Evolutionary conservation across 2,888 invertebrate genomes (phyloP).

Genomic region (Nebria salina): DNA sequence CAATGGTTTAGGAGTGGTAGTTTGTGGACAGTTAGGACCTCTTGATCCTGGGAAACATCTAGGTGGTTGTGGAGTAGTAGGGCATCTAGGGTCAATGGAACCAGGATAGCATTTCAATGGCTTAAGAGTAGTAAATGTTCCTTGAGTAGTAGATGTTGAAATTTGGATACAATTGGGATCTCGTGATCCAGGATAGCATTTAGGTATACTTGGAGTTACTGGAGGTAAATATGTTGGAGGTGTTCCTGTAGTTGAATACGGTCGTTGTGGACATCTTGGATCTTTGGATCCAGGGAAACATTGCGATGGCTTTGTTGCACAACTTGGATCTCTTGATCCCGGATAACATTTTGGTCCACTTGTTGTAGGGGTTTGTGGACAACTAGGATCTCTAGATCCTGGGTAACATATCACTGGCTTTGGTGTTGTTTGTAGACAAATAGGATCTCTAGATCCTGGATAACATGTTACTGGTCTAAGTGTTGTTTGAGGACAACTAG

Average conservation of each 20-base stretch:
- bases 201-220: constrained; percentile 10
- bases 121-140: constrained; percentile 47
- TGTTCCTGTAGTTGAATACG: constrained; percentile 48
- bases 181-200: constrained; percentile 14
- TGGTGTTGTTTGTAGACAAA: constrained; percentile 49
- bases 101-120: constrained; percentile 58
- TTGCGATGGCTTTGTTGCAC: constrained; percentile 46
- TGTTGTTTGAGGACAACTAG: constrained; percentile 52
- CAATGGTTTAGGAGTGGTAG: no score
- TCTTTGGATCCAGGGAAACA: constrained; percentile 46
- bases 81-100: constrained; percentile 54
- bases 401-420: constrained; percentile 51
- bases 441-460: constrained; percentile 55
- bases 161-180: constrained; percentile 50
- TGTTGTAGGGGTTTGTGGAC: constrained; percentile 50
- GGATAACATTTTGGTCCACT: constrained; percentile 54
- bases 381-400: constrained; percentile 50
- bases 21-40: constrained; percentile 54
- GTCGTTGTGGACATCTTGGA: constrained; percentile 54
- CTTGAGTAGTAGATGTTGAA: no score
- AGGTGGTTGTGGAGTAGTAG: constrained; percentile 51
- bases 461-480: constrained; percentile 48
- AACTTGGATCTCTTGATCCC: constrained; percentile 54
- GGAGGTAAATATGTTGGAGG: constrained; percentile 51
- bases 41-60: constrained; percentile 54